A percentile compares a stretch with the other conserved stretches of the same genome.
Conservation (phyloP, 2,888 invertebrate genomes). For the Euzetes globulus region DNA sequence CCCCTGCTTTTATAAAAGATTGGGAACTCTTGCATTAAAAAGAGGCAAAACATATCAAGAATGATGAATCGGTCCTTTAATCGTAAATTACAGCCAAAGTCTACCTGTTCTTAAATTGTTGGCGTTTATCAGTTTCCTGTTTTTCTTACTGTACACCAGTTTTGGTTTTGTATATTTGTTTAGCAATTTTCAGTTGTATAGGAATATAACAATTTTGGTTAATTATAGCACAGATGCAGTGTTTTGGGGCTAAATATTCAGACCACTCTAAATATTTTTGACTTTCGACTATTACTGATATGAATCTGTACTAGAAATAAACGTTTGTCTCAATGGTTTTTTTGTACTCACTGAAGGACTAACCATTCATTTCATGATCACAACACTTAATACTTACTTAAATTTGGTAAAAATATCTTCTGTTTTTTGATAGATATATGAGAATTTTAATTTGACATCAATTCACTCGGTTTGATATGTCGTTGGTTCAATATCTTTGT, state of each 20-base stretch:
- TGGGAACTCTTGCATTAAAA: background rate
- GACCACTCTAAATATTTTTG: background rate
- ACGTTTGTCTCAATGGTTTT: background rate
- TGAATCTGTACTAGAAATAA: background rate
- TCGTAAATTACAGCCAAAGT: background rate
- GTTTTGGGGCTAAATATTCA: background rate
- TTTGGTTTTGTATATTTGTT: too few relatives aligned
- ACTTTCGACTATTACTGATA: background rate
- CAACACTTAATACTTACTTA: too few relatives aligned
- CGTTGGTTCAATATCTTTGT: too few relatives aligned
- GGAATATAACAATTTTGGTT: background rate
- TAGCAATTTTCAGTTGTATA: background rate
- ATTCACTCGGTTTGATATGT: too few relatives aligned
- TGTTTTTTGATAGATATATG: too few relatives aligned
- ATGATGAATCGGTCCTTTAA: conserved; percentile 2
- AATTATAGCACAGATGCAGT: conserved; percentile 13
- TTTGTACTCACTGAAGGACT: background rate
- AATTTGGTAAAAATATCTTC: too few relatives aligned
- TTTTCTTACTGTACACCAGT: background rate
- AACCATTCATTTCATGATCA: too few relatives aligned
- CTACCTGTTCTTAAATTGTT: background rate
- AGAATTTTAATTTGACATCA: too few relatives aligned
- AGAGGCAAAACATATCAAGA: background rate
- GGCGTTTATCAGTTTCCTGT: background rate
- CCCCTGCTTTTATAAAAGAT: background rate